phyloP scores from a whole-genome alignment of 2,113 vertebrate species.

The Echinops telfairi region DNA sequence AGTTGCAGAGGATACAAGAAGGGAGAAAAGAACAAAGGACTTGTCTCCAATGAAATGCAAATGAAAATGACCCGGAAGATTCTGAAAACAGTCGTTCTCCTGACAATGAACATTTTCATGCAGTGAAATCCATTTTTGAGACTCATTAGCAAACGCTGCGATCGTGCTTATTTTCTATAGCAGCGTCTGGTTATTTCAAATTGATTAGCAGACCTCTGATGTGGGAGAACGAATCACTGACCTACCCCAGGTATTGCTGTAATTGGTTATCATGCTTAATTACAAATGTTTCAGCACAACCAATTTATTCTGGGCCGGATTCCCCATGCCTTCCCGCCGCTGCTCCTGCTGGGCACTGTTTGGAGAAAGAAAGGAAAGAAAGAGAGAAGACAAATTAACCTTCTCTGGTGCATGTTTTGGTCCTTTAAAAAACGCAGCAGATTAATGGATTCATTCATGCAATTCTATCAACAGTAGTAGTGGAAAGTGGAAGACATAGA shows the following conservation, averaged over 20 bases:
- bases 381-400: slow-evolving; percentile 37
- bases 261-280: slow-evolving; percentile 89
- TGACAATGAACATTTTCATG: slow-evolving; percentile 88
- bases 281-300: slow-evolving; percentile 87
- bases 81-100: slow-evolving; percentile 85
- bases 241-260: slow-evolving; percentile 87
- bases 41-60: slow-evolving; percentile 87
- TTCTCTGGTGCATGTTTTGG: slow-evolving; percentile 61
- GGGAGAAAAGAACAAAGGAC: slow-evolving; percentile 86
- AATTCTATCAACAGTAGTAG: slow-evolving; percentile 75
- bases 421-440: slow-evolving; percentile 58
- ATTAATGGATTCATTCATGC: slow-evolving; percentile 81
- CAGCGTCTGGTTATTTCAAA: slow-evolving; percentile 86
- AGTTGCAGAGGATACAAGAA: slow-evolving; percentile 78
- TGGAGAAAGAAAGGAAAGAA: not conserved
- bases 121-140: slow-evolving; percentile 88
- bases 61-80: slow-evolving; percentile 88
- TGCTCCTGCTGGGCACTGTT: slow-evolving; percentile 56
- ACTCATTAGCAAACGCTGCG: slow-evolving; percentile 88
- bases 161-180: slow-evolving; percentile 89
- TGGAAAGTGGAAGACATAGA: slow-evolving; percentile 73
- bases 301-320: slow-evolving; percentile 85
- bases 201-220: slow-evolving; percentile 88
- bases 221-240: slow-evolving; percentile 83
- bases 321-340: slow-evolving; percentile 80